These are phyloP conservation scores for Camponotus vicinus DNA, from an alignment of 1,140 invertebrate genomes.

Conservation along the genomic window DNA sequence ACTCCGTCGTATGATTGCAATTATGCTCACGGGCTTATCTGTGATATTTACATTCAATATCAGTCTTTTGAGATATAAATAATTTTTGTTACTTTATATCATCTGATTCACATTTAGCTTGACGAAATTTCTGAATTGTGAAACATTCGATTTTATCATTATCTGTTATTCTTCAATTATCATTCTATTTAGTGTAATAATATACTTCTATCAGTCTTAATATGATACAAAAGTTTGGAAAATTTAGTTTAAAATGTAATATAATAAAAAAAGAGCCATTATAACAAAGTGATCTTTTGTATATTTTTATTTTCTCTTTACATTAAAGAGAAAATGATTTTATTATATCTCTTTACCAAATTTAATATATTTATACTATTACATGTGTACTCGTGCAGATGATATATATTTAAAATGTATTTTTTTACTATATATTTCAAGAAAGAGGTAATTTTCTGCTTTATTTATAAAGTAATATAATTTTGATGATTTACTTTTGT, in stretches of 20 bases:
- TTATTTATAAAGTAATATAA: conserved; percentile 10
- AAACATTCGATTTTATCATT: conserved; percentile 7
- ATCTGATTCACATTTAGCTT: background rate
- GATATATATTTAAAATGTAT: background rate
- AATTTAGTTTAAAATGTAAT: conserved; percentile 23
- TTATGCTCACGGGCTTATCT: conserved; percentile 60
- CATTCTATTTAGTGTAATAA: background rate
- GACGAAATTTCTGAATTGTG: conserved; percentile 6
- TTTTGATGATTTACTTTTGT: conserved; percentile 25
- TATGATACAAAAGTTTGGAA: background rate
- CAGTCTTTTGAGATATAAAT: background rate
- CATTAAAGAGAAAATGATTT: background rate
- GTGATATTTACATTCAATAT: conserved; percentile 15
- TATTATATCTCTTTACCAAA: background rate
- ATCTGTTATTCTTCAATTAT: conserved; percentile 27
- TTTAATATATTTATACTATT: background rate
- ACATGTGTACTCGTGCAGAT: background rate
- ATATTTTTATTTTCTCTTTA: background rate
- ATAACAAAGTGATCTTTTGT: background rate
- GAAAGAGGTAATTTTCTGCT: background rate
- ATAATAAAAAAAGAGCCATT: background rate
- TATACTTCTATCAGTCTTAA: background rate
- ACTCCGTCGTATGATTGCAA: conserved; percentile 48
- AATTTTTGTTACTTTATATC: conserved; percentile 8
- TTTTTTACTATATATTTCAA: conserved; percentile 3